Conservation (phyloP, 2,888 invertebrate species). For the Pristionchus entomophagus region DNA sequence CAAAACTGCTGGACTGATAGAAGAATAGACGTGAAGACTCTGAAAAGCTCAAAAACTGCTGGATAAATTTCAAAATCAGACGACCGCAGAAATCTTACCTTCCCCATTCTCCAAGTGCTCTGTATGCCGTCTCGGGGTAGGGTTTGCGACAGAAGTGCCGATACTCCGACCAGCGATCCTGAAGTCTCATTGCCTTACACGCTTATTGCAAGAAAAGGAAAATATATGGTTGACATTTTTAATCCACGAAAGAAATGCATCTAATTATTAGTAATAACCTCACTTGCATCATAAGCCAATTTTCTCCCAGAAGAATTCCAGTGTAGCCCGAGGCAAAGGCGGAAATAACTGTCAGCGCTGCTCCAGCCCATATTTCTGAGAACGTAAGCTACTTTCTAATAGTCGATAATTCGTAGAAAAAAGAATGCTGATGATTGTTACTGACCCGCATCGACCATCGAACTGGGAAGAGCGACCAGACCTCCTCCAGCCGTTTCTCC, state of each 20-base stretch:
- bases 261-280: no score
- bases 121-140: conserved; percentile 64
- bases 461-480: conserved; percentile 61
- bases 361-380: conserved; percentile 48
- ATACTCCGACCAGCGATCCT: conserved; percentile 62
- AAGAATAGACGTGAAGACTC: conserved; percentile 1
- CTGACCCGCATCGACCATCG: conserved; percentile 61
- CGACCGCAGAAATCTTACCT: conserved; percentile 42
- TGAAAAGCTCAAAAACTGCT: no score
- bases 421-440: no score
- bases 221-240: no score
- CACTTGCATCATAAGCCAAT: conserved; percentile 65
- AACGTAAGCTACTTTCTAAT: no score
- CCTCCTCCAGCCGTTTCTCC: conserved; percentile 67
- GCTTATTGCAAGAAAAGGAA: no score
- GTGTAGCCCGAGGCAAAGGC: conserved; percentile 61
- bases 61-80: no score
- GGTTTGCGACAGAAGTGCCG: conserved; percentile 59
- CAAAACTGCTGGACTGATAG: conserved; percentile 54
- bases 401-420: no score
- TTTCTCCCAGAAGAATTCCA: conserved; percentile 60
- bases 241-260: no score
- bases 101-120: conserved; percentile 58
- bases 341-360: conserved; percentile 42
- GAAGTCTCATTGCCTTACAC: no score